These are phyloP conservation scores for Euura lappo DNA, from an alignment of 1,140 invertebrate species.

Conservation along the genomic window DNA sequence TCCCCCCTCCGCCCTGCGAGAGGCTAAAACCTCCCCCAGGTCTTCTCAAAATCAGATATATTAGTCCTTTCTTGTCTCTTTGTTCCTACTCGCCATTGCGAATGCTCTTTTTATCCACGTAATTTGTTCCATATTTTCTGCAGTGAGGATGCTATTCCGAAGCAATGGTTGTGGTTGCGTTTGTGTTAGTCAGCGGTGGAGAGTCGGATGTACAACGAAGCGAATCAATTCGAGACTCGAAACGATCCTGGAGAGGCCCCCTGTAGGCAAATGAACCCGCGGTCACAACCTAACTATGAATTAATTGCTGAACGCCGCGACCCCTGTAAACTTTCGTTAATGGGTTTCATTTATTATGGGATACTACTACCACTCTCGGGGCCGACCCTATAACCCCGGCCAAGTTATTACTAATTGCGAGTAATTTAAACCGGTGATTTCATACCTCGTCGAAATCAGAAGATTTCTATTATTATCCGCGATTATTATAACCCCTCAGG, in stretches of 20 bases:
- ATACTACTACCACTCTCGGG: background rate
- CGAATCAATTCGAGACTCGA: background rate
- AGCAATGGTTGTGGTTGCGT: too few relatives aligned
- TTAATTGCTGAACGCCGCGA: background rate
- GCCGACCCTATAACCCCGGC: background rate
- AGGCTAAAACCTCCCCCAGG: background rate
- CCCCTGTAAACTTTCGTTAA: slow-evolving; percentile 1
- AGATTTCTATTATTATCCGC: background rate
- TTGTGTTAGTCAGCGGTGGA: too few relatives aligned
- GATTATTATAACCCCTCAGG: background rate
- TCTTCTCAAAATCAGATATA: background rate
- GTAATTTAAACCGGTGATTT: background rate
- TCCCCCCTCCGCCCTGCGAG: background rate
- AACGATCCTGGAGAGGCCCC: background rate
- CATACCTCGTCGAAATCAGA: background rate
- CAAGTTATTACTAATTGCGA: background rate
- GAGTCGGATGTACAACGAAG: background rate
- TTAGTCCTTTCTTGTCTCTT: slow-evolving; percentile 5
- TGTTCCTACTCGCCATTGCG: too few relatives aligned
- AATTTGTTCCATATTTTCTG: too few relatives aligned
- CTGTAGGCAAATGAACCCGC: background rate
- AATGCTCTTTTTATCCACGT: background rate
- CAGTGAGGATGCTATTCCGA: too few relatives aligned
- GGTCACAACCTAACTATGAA: background rate
- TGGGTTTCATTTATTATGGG: slow-evolving; percentile 3